phyloP scores from a whole-genome alignment of 2,113 vertebrate species.

The Narcine bancroftii region DNA sequence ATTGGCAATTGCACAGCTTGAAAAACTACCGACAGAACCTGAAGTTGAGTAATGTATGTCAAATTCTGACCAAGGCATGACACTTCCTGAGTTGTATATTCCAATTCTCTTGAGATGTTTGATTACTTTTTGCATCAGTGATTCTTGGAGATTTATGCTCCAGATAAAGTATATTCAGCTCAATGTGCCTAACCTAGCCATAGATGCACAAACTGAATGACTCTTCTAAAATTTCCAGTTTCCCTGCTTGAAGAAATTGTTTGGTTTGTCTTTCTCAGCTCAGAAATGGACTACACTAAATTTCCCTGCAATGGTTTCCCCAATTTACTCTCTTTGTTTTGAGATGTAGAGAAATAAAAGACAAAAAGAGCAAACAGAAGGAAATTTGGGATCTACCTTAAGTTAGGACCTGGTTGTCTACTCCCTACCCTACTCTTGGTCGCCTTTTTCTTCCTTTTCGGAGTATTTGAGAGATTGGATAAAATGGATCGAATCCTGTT shows the following conservation, averaged over 20 bases:
- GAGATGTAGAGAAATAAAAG: no score
- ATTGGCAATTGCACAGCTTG: no score
- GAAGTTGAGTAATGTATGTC: not conserved
- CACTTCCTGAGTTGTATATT: not conserved
- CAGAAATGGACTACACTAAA: not conserved
- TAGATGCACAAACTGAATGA: not conserved
- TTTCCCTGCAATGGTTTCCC: not conserved
- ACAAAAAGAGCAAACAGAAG: no score
- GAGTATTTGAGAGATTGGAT: no score
- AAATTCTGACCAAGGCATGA: not conserved
- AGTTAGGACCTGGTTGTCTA: not conserved
- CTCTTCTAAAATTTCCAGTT: no score
- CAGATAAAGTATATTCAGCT: no score
- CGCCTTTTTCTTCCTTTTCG: not conserved
- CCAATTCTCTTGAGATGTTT: not conserved
- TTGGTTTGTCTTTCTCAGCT: no score
- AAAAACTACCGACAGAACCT: not conserved
- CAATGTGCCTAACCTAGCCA: no score
- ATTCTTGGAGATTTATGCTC: not conserved
- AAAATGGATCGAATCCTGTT: not conserved
- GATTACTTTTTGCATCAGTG: not conserved
- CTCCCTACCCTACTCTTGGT: not conserved
- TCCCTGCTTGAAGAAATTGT: no score
- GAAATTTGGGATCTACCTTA: no score
- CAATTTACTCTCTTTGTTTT: not conserved